Base-by-base conservation (phyloP, 2,888 invertebrate species). In the Digitonthophagus gazella region DNA sequence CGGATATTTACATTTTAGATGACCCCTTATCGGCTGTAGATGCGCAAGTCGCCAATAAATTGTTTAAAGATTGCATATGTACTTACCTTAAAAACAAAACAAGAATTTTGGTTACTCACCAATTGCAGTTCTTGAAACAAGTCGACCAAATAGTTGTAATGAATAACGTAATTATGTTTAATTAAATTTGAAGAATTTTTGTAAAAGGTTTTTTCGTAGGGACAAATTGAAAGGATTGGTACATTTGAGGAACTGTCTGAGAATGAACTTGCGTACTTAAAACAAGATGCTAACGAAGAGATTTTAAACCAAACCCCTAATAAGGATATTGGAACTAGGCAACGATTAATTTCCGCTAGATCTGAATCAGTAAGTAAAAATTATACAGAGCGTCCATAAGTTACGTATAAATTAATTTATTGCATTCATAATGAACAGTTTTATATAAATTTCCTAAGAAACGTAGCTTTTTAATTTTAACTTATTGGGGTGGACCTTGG, bases 1-100 rank as follows among this genome's bases (percentile, higher is more conserved):
- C 93, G 19, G 88, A 91, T 76, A 87, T 93, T 71, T 93, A 93
- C 78, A 81, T 94, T 3, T 82, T 94, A 20, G 93, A 94, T 79
- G 93, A 93, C 82, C 93, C 93, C 0, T 80, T 93, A 1, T 91
- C 91, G 70, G 93, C 93, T 0, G 93, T 93, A 0, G 93, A 94
- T 80, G 85, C 91, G 0, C 88, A 89, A 70, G 93, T 93, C n/a
- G 90, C 91, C 0, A 87, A 88, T 70, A 89, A 91, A 79, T 82
- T 94, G 3, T 93, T 93, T 77, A 88, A 92, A 64, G 87, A 91
- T 80, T 93, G 92, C 67, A 89, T 93, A 68, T 82, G 80, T 61
- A 83, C 85, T 1, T 83, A 84, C 66, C 75, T 87, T 70, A 82
- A 84, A 11, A 83, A 88, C 71, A 88, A 90, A 78, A 91, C 92